These are phyloP conservation scores for Drosophila cognata DNA, from an alignment of 2,888 invertebrate species.

Conservation along the genomic window DNA sequence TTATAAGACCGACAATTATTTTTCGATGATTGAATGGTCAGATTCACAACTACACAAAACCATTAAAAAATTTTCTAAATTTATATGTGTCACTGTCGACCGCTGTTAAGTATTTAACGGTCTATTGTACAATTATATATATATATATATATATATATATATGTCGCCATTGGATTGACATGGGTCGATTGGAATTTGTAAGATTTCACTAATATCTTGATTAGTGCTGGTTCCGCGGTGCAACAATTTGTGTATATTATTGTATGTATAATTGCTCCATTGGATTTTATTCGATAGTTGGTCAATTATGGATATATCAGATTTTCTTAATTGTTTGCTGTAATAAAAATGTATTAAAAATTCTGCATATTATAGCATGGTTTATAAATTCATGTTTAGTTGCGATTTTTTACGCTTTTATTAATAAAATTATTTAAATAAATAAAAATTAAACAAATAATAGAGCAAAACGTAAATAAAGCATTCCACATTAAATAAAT, in stretches of 20 bases:
- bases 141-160: background rate
- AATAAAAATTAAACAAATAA: slow-evolving; percentile 70
- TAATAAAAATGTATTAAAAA: slow-evolving; percentile 54
- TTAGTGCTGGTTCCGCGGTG: slow-evolving; percentile 26
- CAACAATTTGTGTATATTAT: slow-evolving; percentile 20
- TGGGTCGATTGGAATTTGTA: background rate
- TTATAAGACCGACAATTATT: background rate
- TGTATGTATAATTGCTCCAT: slow-evolving; percentile 30
- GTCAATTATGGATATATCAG: slow-evolving; percentile 12
- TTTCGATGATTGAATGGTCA: background rate
- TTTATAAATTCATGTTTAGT: slow-evolving; percentile 38
- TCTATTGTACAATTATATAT: background rate
- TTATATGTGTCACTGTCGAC: background rate
- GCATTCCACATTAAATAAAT: slow-evolving; percentile 48
- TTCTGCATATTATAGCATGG: slow-evolving; percentile 47
- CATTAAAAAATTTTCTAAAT: background rate
- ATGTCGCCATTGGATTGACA: background rate
- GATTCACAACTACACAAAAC: slow-evolving; percentile 1
- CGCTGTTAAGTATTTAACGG: background rate
- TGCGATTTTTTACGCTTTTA: slow-evolving; percentile 46
- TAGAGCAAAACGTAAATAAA: slow-evolving; percentile 68
- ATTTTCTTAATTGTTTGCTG: slow-evolving; percentile 40
- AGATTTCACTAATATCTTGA: slow-evolving; percentile 3
- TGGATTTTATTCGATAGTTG: slow-evolving; percentile 22
- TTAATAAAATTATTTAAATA: slow-evolving; percentile 56